Evolutionary conservation across 1,140 invertebrate species (phyloP).

Genomic region (Papilio xuthus): DNA sequence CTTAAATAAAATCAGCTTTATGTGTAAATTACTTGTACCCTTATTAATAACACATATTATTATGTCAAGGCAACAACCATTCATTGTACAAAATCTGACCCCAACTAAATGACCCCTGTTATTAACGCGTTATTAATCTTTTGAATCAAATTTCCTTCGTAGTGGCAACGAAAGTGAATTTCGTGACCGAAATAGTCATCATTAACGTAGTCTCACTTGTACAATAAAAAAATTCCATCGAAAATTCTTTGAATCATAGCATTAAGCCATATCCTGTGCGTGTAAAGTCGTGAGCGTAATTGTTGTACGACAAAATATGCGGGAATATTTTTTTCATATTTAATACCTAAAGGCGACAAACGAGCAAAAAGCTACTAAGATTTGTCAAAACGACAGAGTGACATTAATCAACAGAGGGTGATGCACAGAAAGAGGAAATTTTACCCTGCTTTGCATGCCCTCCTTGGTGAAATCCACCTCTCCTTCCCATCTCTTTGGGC

Average conservation of each 20-base stretch:
- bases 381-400: too few species aligned
- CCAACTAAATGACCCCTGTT: background rate
- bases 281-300: slow-evolving; percentile 34
- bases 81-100: background rate
- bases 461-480: too few species aligned
- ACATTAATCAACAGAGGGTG: too few species aligned
- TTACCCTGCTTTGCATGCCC: too few species aligned
- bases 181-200: slow-evolving; percentile 16
- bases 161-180: slow-evolving; percentile 11
- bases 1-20: background rate
- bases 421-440: too few species aligned
- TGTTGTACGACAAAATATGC: background rate
- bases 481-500: too few species aligned
- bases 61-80: background rate
- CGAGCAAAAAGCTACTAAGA: too few species aligned
- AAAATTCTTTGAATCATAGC: slow-evolving; percentile 42
- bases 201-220: slow-evolving; percentile 1
- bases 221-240: slow-evolving; percentile 40
- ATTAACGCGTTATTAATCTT: background rate
- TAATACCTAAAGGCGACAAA: background rate
- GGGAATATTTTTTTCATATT: slow-evolving; percentile 24
- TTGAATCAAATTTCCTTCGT: background rate
- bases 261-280: slow-evolving; percentile 51
- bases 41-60: background rate
- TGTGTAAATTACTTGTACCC: background rate